These are phyloP conservation scores for Rhinogobius similis DNA, from an alignment of 2,113 vertebrate genomes.

Conservation along the genomic window DNA sequence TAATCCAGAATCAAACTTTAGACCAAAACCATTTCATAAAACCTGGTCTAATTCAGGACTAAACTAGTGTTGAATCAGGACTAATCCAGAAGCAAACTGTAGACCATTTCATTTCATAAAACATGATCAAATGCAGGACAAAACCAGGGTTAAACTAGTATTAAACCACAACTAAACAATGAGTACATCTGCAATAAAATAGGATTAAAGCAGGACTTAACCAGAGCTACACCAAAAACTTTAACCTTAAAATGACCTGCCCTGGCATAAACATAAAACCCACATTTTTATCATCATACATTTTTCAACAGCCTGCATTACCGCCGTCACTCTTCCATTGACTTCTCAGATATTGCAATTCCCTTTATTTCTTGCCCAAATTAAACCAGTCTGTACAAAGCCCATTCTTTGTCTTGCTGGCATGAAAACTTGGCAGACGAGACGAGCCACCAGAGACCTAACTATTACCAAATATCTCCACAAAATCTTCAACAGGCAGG, in stretches of 20 bases:
- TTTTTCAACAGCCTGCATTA: constrained; percentile 59
- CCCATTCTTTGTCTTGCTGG: constrained; percentile 50
- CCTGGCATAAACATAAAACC: background rate
- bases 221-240: background rate
- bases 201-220: constrained; percentile 9
- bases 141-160: background rate
- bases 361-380: constrained; percentile 38
- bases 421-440: constrained; percentile 60
- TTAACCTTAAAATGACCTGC: background rate
- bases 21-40: no score
- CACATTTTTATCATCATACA: constrained; percentile 39
- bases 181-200: background rate
- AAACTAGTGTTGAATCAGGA: no score
- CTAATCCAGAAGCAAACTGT: no score
- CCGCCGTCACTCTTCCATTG: constrained; percentile 41
- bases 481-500: constrained; percentile 25
- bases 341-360: constrained; percentile 33
- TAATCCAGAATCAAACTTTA: no score
- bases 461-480: constrained; percentile 34
- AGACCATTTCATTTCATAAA: no score
- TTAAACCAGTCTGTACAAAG: constrained; percentile 63
- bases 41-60: no score
- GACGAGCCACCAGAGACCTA: constrained; percentile 38
- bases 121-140: background rate
- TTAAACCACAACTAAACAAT: background rate